phyloP scores from a whole-genome alignment of 2,797 vertebrate genomes.

The Melanotaenia boesemani region DNA sequence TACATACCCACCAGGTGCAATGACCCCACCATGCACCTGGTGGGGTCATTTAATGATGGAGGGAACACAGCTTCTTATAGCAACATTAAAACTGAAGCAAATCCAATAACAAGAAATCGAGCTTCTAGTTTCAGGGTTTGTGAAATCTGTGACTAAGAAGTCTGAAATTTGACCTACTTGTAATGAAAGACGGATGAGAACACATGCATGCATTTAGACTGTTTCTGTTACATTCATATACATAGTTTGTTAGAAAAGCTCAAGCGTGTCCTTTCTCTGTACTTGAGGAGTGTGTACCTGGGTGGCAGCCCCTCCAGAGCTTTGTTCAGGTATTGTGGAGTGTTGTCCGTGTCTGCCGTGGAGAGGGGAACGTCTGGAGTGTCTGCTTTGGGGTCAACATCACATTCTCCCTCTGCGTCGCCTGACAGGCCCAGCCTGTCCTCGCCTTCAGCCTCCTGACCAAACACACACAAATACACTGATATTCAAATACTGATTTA shows the following conservation, averaged over 20 bases:
- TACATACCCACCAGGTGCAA: not conserved
- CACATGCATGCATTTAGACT: not conserved
- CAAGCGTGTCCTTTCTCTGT: not conserved
- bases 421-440: slow-evolving; percentile 83
- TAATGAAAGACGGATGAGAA: not conserved
- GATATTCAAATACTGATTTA: slow-evolving; percentile 30
- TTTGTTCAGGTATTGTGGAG: slow-evolving; percentile 93
- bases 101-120: not conserved
- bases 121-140: not conserved
- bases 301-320: slow-evolving; percentile 94
- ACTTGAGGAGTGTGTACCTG: slow-evolving; percentile 81
- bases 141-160: not conserved
- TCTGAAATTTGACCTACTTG: not conserved
- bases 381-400: slow-evolving; percentile 88
- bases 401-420: slow-evolving; percentile 81
- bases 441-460: slow-evolving; percentile 90
- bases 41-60: not conserved
- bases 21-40: slow-evolving; percentile 12
- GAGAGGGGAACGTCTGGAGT: slow-evolving; percentile 87
- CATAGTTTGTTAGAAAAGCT: too few species aligned
- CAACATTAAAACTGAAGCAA: not conserved
- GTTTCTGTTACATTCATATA: accelerated
- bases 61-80: not conserved
- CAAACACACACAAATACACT: slow-evolving; percentile 41
- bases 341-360: slow-evolving; percentile 90